phyloP scores from a whole-genome alignment of 2,888 invertebrate species.

The Amiota minor region DNA sequence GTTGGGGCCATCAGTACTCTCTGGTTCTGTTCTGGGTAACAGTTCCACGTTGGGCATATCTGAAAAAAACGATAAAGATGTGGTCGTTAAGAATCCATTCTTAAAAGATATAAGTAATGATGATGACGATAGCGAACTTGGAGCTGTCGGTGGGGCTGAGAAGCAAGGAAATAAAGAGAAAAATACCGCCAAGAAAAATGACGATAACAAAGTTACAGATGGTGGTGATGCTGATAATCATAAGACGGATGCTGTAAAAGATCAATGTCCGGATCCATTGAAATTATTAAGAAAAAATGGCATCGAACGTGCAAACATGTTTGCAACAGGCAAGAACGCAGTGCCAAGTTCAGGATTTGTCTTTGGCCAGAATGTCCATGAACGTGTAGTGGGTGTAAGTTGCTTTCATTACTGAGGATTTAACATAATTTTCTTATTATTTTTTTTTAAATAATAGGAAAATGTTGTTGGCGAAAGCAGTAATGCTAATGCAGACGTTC shows the following conservation, averaged over 20 bases:
- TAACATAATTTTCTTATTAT: neutral
- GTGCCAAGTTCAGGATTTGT: constrained; percentile 81
- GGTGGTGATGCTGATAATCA: constrained; percentile 43
- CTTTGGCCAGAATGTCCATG: constrained; percentile 93
- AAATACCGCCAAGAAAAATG: constrained; percentile 41
- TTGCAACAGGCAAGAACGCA: constrained; percentile 68
- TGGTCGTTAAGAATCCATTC: constrained; percentile 65
- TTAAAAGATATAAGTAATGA: constrained; percentile 65
- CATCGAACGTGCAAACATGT: constrained; percentile 70
- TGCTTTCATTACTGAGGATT: neutral
- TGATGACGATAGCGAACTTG: constrained; percentile 42
- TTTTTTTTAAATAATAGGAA: constrained; percentile 50
- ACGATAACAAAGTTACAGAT: constrained; percentile 48
- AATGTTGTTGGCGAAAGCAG: constrained; percentile 54
- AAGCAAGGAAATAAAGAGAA: constrained; percentile 8
- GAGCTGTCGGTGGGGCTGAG: constrained; percentile 12
- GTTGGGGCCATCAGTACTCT: constrained; percentile 62
- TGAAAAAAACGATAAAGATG: constrained; percentile 40
- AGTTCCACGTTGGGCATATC: constrained; percentile 42
- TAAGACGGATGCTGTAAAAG: constrained; percentile 61
- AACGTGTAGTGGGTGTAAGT: constrained; percentile 81
- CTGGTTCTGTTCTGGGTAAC: constrained; percentile 42
- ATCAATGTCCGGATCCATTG: constrained; percentile 70
- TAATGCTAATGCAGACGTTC: constrained; percentile 63
- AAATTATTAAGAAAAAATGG: constrained; percentile 70